Evolutionary conservation across 1,140 invertebrate genomes (phyloP).

Genomic region (Oscheius sp.): DNA sequence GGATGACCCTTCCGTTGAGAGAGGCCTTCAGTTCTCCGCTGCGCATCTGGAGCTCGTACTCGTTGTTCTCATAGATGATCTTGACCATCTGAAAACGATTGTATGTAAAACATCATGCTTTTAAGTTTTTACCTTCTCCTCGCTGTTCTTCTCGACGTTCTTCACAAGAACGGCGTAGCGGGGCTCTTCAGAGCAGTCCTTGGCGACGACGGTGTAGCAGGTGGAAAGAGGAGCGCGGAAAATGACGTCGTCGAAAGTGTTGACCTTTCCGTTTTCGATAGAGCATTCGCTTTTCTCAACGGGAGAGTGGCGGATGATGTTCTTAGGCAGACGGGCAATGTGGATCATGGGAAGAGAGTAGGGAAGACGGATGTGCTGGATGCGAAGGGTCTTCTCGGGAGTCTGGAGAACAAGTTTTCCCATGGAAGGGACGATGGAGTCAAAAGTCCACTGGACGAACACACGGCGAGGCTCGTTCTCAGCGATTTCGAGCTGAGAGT

Average conservation of each 20-base stretch:
- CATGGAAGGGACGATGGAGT: slow-evolving; percentile 45
- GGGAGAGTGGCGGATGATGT: slow-evolving; percentile 8
- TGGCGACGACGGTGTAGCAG: slow-evolving; percentile 43
- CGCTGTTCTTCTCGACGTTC: slow-evolving; percentile 23
- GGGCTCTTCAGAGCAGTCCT: slow-evolving; percentile 51
- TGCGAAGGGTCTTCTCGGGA: slow-evolving; percentile 20
- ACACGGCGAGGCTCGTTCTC: slow-evolving; percentile 21
- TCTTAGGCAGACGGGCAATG: slow-evolving; percentile 18
- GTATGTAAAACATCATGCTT: too few relatives aligned
- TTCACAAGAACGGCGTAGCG: slow-evolving; percentile 49
- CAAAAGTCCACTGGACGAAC: slow-evolving; percentile 36
- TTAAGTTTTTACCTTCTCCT: too few relatives aligned
- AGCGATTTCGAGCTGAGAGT: slow-evolving; percentile 8
- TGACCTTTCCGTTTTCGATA: slow-evolving; percentile 20
- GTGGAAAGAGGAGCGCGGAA: slow-evolving; percentile 37
- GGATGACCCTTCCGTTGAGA: slow-evolving; percentile 32
- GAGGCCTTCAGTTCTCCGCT: slow-evolving; percentile 20
- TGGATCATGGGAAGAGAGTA: slow-evolving; percentile 6
- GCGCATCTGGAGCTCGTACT: slow-evolving; percentile 12
- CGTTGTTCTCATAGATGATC: slow-evolving; percentile 12
- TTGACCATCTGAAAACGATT: too few relatives aligned
- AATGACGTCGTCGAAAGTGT: slow-evolving; percentile 42
- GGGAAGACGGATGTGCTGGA: slow-evolving; percentile 27
- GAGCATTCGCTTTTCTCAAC: slow-evolving; percentile 20
- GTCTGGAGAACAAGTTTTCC: slow-evolving; percentile 47